Evolutionary conservation across 2,113 vertebrate species (phyloP).

Genomic region (Pantherophis guttatus): DNA sequence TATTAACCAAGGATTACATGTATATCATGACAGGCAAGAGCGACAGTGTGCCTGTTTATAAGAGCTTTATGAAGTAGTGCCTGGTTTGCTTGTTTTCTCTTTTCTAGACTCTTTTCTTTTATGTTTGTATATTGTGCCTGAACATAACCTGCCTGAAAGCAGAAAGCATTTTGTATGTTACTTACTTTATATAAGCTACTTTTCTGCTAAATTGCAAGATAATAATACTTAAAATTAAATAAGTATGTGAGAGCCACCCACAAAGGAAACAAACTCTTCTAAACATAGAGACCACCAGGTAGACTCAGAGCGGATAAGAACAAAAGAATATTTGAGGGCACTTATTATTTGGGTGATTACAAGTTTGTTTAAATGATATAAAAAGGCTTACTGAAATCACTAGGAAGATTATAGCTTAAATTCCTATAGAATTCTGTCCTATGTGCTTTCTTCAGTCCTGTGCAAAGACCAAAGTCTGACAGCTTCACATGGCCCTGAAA

Average conservation of each 20-base stretch:
- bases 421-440: slow-evolving; percentile 97
- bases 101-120: background rate
- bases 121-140: too few relatives aligned
- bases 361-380: background rate
- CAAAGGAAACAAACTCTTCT: background rate
- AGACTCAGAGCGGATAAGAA: background rate
- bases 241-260: background rate
- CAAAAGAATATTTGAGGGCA: background rate
- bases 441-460: slow-evolving; percentile 95
- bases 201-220: background rate
- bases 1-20: background rate
- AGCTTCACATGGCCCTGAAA: slow-evolving; percentile 93
- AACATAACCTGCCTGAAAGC: background rate
- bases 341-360: background rate
- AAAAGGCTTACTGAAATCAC: slow-evolving; percentile 89
- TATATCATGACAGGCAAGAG: background rate
- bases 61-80: background rate
- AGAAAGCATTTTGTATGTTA: background rate
- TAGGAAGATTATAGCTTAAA: slow-evolving; percentile 93
- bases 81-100: background rate
- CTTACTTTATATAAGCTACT: background rate
- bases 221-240: background rate
- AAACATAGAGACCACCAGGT: background rate
- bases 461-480: slow-evolving; percentile 96
- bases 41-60: background rate